These are phyloP conservation scores for Zele albiditarsus DNA, from an alignment of 2,888 invertebrate genomes.

Conservation along the genomic window DNA sequence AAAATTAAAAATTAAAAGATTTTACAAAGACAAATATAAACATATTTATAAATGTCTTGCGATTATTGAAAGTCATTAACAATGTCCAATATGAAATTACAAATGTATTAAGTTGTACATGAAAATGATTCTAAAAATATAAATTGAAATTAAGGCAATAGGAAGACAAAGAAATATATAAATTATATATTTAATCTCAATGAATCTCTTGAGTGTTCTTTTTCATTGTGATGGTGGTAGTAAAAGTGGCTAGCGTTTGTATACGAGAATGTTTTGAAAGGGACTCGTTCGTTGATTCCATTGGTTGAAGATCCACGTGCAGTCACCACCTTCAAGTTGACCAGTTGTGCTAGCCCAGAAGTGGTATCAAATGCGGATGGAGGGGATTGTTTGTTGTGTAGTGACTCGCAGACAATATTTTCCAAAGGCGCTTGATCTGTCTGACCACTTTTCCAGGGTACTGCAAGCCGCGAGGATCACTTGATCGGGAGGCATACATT, in stretches of 20 bases:
- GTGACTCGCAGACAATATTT: slow-evolving; percentile 54
- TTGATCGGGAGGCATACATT: slow-evolving; percentile 30
- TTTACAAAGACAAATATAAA: background rate
- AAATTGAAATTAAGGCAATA: background rate
- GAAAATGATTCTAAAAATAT: background rate
- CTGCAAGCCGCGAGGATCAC: slow-evolving; percentile 57
- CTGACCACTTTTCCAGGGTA: slow-evolving; percentile 65
- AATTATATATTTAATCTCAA: background rate
- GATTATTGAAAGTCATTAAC: background rate
- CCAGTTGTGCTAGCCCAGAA: slow-evolving; percentile 31
- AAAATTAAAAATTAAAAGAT: background rate
- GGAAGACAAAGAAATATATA: background rate
- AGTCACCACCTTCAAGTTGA: slow-evolving; percentile 53
- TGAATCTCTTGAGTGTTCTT: background rate
- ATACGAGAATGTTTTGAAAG: background rate
- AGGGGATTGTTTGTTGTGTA: slow-evolving; percentile 40
- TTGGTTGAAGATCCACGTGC: slow-evolving; percentile 63
- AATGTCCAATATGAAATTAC: background rate
- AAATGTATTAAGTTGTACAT: background rate
- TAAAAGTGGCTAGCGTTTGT: slow-evolving; percentile 9
- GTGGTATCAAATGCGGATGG: slow-evolving; percentile 3
- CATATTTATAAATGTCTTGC: background rate
- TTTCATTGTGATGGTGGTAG: background rate
- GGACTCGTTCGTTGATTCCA: slow-evolving; percentile 38
- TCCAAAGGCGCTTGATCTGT: slow-evolving; percentile 61